Base-by-base conservation (phyloP, 2,113 vertebrate genomes). In the Nothobranchius furzeri region DNA sequence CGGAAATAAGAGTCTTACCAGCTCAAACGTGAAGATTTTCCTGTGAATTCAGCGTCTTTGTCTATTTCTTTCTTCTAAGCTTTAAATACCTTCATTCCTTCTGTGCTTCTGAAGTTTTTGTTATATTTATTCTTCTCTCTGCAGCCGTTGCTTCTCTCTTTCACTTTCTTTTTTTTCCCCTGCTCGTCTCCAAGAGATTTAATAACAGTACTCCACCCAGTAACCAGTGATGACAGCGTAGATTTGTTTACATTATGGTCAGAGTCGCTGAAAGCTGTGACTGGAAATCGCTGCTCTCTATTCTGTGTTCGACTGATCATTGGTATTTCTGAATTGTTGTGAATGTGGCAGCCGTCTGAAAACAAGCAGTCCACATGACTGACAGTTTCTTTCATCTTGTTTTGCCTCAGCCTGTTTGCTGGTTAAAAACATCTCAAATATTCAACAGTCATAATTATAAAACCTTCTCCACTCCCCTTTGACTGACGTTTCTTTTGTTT, bases 151-250 rank as follows among this genome's bases (percentile, higher is more conserved):
- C 37, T 65, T 69, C 7, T 54, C 67, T 79, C 78, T 81, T 72
- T 81, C 71, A 58, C 82, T 89, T 80, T 85, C 73, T 74, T 78
- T 73, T 76, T 72, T 68, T 52, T 77, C 70, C 64, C 57, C 36
- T 71, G 52, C 68, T 57, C 6, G 72, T 75, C 75, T 86, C 81
- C 47, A 60, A 68, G 72, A 79, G 68, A 78, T 82, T 81, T 91
- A 89, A 89, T 91, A 81, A 84, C 89, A 88, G 87, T 74, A 20
- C 88, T 91, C 86, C 87, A 87, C 89, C 88, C 88, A 88, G 85
- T 78, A 85, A 87, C 84, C 89, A 79, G 87, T 83, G 83, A 86
- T 88, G 87, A 89, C 87, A 88, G 86, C 61, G 70, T 76, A 59
- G 64, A 61, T 80, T 75, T 88, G 83, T 85, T 89, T 87, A 76